Evolutionary conservation across 2,888 invertebrate species (phyloP).

Genomic region (Galerucella nymphaeae): DNA sequence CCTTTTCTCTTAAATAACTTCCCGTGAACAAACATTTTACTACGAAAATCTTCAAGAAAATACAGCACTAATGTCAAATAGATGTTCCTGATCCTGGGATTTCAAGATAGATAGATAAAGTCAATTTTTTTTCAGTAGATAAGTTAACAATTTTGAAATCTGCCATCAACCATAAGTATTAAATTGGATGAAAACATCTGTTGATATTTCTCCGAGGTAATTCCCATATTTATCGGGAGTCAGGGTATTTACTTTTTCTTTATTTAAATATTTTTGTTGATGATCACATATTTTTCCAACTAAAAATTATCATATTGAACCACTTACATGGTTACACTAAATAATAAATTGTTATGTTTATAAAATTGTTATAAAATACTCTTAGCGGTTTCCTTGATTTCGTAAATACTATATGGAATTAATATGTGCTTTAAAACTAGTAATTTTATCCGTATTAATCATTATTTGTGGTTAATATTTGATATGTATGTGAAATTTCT

Average conservation of each 20-base stretch:
- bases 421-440: constrained; percentile 12
- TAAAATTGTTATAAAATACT: background rate
- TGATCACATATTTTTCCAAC: too few species aligned
- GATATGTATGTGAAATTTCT: background rate
- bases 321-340: too few species aligned
- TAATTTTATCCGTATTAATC: constrained; percentile 19
- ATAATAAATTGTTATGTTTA: background rate
- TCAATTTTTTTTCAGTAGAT: too few species aligned
- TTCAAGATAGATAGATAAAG: background rate
- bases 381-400: background rate
- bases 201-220: too few species aligned
- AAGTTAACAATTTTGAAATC: too few species aligned
- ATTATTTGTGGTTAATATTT: constrained; percentile 15
- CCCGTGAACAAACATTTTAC: background rate
- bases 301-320: too few species aligned
- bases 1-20: background rate
- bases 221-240: too few species aligned
- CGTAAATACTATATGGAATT: background rate
- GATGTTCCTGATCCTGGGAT: background rate
- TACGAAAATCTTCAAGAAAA: background rate
- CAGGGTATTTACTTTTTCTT: too few species aligned
- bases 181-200: too few species aligned
- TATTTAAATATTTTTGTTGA: too few species aligned
- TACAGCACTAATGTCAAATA: background rate
- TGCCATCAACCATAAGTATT: too few species aligned